A percentile compares a stretch with the other conserved stretches of the same genome.
Evolutionary conservation across 2,113 vertebrate species (phyloP).

Genomic region (Mormyrus lacerda): DNA sequence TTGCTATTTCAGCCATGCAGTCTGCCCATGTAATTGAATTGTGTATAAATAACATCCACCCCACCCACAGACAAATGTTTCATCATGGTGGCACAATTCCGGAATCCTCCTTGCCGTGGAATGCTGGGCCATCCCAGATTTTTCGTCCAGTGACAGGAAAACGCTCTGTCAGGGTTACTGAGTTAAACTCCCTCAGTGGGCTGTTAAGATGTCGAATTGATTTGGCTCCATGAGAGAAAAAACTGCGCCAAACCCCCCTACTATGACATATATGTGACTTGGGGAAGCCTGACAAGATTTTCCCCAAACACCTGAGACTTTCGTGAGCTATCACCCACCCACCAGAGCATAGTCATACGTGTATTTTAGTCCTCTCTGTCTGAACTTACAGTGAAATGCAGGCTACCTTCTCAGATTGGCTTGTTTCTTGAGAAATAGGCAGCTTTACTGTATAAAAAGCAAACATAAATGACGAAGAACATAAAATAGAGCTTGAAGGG

Average conservation of each 20-base stretch:
- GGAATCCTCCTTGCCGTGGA: neutral
- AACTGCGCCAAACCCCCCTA: neutral
- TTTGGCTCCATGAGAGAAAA: neutral
- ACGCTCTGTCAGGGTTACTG: neutral
- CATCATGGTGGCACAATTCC: constrained; percentile 10
- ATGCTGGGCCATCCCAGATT: neutral
- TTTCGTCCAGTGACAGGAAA: neutral
- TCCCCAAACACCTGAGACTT: neutral
- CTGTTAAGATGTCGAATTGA: neutral
- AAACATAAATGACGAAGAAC: neutral
- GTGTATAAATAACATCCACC: constrained; percentile 14
- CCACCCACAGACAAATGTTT: constrained; percentile 8
- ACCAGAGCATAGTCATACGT: neutral
- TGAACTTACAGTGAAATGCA: neutral
- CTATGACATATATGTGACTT: neutral
- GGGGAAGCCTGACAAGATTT: neutral
- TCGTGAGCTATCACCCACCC: neutral
- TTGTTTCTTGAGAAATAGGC: neutral
- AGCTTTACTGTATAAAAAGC: neutral
- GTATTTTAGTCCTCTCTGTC: neutral
- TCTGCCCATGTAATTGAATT: constrained; percentile 23
- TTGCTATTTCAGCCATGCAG: constrained; percentile 18
- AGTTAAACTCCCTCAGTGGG: neutral
- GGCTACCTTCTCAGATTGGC: neutral
- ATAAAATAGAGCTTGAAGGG: neutral